Base-by-base conservation (phyloP, 2,888 invertebrate genomes). In the Polylopha cassiicola region DNA sequence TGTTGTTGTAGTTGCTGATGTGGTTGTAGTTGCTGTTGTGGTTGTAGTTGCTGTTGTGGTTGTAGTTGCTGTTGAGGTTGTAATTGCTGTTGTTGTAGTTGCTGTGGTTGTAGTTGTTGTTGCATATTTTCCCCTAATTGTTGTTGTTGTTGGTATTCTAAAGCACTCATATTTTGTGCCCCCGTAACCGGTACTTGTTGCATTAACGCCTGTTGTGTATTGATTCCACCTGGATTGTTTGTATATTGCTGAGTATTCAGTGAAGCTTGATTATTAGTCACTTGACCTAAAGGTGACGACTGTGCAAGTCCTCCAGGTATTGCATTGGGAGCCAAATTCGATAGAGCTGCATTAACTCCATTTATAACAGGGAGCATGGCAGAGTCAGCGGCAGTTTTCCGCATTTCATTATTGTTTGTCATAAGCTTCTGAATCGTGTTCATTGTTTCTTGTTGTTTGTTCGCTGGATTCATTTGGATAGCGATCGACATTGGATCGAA, bases 401-500 rank as follows among this genome's bases (percentile, higher is more conserved):
- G 23, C 29, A 16, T 44, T 1, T 43, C 22, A 16, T 55, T 55
- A 34, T 61, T 65, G 9, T 51, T 46, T 39, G 55, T 60, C 67
- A 81, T 67, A 37, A 79, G 45, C 38, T 72, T 73, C 27, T 72
- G 56, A 59, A 77, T 79, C 1, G 65, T 55, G 20, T 71, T 50
- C 53, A 77, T 68, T 22, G 77, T 77, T 10, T 58, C 55, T 38
- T 58, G 59, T 47, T 79, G 63, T 31, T 76, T 72, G 46, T 84
- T 85, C 20, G 71, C 73, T 29, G 84, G 84, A 53, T 84, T 84
- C 81, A 85, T 81, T 57, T 84, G 81, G 50, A 84, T 65, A 5
- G 85, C 85, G 44, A 85, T 75, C 20, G 73, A 62, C 84, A 85
- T 85, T 2, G 85, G 84, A 54, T 85, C 82, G 43, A 80, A 84